Evolutionary conservation across 2,888 invertebrate species (phyloP).

Genomic region (Drosophila seclusa): DNA sequence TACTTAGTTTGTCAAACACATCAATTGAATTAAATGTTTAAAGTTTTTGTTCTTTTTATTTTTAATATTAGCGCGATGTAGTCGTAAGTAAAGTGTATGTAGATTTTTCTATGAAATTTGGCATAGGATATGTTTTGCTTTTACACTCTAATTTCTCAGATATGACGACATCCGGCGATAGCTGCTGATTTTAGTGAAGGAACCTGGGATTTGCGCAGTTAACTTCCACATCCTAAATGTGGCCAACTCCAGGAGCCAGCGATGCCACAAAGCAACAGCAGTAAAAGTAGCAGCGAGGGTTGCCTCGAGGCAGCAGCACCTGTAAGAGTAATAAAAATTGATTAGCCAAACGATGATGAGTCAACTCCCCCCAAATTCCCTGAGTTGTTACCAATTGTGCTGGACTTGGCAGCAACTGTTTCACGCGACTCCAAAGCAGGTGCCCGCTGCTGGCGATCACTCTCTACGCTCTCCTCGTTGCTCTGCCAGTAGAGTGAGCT

Average conservation of each 20-base stretch:
- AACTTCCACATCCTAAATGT: conserved; percentile 44
- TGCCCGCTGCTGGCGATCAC: conserved; percentile 90
- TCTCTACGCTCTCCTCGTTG: conserved; percentile 94
- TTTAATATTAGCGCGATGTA: conserved; percentile 46
- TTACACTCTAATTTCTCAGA: conserved; percentile 36
- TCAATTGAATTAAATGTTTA: conserved; percentile 47
- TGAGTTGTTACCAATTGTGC: conserved; percentile 87
- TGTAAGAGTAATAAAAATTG: conserved; percentile 7
- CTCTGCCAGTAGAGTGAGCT: conserved; percentile 94
- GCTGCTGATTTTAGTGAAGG: not conserved
- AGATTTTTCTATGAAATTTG: conserved; percentile 76
- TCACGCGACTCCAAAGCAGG: conserved; percentile 92
- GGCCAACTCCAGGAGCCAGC: conserved; percentile 55
- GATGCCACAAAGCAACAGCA: conserved; percentile 53
- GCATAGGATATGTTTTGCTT: conserved; percentile 79
- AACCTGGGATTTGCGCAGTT: conserved; percentile 42
- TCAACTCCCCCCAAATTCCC: not conserved
- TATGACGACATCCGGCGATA: conserved; percentile 10
- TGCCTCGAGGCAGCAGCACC: conserved; percentile 55
- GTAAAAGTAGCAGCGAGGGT: conserved; percentile 50
- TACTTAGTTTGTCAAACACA: conserved; percentile 40
- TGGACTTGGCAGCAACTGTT: conserved; percentile 88
- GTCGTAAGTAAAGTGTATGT: conserved; percentile 35
- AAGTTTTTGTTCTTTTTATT: not conserved
- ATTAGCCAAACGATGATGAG: not conserved